phyloP scores from a whole-genome alignment of 2,113 vertebrate genomes.

The Phalacrocorax carbo region DNA sequence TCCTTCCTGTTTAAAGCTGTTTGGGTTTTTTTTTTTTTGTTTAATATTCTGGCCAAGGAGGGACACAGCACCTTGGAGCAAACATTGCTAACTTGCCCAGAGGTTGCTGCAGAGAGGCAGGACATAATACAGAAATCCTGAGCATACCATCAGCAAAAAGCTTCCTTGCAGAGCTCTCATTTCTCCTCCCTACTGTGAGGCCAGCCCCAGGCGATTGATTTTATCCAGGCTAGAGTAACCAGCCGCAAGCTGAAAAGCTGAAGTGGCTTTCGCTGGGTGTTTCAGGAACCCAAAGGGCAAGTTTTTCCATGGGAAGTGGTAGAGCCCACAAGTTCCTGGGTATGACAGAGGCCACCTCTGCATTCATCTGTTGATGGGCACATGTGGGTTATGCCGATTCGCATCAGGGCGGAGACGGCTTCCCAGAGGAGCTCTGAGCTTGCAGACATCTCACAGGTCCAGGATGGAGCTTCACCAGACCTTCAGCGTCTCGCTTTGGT shows the following conservation, averaged over 20 bases:
- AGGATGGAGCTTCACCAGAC: not conserved
- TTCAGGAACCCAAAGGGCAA: not conserved
- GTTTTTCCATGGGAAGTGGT: not conserved
- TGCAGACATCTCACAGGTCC: not conserved
- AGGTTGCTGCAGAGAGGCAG: not conserved
- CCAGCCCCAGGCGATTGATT: not conserved
- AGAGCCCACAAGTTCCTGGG: not conserved
- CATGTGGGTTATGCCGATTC: fast-evolving
- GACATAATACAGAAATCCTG: not conserved
- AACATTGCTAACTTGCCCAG: not conserved
- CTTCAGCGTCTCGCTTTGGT: not conserved
- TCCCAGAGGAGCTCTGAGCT: not conserved
- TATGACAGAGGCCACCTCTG: not conserved
- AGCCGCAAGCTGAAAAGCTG: not conserved
- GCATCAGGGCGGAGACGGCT: fast-evolving
- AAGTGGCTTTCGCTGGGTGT: not conserved
- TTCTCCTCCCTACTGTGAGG: not conserved
- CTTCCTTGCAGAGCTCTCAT: not conserved
- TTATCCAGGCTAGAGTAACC: not conserved
- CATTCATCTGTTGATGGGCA: fast-evolving
- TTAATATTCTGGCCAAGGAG: not conserved
- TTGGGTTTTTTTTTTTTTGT: not conserved
- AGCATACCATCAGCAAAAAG: not conserved
- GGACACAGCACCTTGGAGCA: not conserved
- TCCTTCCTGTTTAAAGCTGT: not conserved